A percentile compares a stretch with the other conserved stretches of the same genome.
Conservation (phyloP, 2,113 vertebrate species). For the Strix aluco region DNA sequence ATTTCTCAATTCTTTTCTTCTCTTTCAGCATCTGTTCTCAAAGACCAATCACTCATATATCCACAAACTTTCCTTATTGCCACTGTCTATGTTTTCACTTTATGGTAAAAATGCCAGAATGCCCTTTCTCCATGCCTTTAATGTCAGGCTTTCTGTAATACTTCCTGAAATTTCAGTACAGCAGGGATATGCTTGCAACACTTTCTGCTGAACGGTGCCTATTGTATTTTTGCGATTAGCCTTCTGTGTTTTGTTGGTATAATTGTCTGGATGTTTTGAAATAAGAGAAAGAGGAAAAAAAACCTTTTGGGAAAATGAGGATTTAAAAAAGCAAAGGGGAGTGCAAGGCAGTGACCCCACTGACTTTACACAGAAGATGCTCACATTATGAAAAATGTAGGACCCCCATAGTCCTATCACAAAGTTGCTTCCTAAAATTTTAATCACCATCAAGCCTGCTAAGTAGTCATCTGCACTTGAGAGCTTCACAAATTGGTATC, state of each 20-base stretch:
- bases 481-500: constrained; percentile 25
- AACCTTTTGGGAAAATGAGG: neutral
- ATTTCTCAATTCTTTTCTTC: neutral
- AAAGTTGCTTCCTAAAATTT: constrained; percentile 47
- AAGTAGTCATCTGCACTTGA: constrained; percentile 8
- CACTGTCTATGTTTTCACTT: neutral
- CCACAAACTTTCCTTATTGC: constrained; percentile 1
- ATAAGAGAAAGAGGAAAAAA: neutral
- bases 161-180: neutral
- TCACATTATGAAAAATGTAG: constrained; percentile 22
- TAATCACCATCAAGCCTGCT: constrained; percentile 35
- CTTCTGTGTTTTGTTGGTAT: constrained; percentile 1
- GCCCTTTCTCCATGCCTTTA: neutral
- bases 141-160: constrained; percentile 15
- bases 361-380: neutral
- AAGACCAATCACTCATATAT: neutral
- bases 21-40: neutral
- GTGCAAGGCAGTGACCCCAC: neutral
- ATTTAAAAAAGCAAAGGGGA: neutral
- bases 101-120: neutral
- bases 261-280: neutral
- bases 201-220: neutral
- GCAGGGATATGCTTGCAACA: neutral
- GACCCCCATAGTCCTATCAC: neutral
- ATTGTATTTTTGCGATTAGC: constrained; percentile 1